These are phyloP conservation scores for Hepsetus odoe DNA, from an alignment of 2,113 vertebrate genomes.

Conservation along the genomic window DNA sequence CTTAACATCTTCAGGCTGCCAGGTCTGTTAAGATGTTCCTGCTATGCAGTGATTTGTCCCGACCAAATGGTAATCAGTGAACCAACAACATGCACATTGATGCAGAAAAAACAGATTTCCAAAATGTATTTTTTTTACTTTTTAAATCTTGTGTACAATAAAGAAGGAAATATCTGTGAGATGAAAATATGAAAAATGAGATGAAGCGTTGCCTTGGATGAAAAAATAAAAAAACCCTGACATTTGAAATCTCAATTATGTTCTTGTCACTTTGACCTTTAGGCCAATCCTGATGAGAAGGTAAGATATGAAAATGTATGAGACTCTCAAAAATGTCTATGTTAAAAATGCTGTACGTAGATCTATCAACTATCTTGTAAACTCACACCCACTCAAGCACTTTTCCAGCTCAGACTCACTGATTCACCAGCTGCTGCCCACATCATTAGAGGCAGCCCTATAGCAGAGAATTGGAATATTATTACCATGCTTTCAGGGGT, in stretches of 20 bases:
- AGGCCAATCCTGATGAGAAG: not conserved
- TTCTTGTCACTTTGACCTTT: not conserved
- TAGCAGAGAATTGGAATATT: not conserved
- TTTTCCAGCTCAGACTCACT: not conserved
- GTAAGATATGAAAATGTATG: not conserved
- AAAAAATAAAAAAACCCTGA: no score
- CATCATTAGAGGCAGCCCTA: not conserved
- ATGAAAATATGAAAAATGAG: no score
- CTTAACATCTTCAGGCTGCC: no score
- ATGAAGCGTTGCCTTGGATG: no score
- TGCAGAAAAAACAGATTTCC: no score
- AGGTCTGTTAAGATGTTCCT: no score
- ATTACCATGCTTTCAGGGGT: not conserved
- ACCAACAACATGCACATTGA: no score
- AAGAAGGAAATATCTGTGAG: not conserved
- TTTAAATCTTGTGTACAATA: not conserved
- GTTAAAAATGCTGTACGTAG: not conserved
- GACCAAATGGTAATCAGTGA: no score
- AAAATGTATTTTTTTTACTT: no score
- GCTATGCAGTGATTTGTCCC: no score
- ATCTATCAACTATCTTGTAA: not conserved
- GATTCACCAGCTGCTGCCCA: not conserved
- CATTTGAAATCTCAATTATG: not conserved
- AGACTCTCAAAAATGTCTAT: not conserved
- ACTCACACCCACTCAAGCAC: slow-evolving; percentile 2